Base-by-base conservation (phyloP, 2,888 invertebrate genomes). In the Meloe dianella region DNA sequence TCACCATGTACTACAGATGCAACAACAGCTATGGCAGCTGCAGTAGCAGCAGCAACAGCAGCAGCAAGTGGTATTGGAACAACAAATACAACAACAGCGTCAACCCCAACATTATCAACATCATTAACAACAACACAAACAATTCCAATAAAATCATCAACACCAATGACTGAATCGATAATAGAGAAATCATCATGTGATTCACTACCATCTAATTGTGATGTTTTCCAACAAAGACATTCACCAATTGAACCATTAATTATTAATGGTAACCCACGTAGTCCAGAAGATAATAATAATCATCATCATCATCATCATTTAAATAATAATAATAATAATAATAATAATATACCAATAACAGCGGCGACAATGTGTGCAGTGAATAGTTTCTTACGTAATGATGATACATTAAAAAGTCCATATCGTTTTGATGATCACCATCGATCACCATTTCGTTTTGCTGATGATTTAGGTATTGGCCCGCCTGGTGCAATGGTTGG, bases 401-500 rank as follows among this genome's bases (percentile, higher is more conserved):
- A 85, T 59, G 88, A 88, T 72, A 84, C 83, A 65, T 81, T 88
- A 58, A 88, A 88, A 78, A 86, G 86, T 76, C 92, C 92, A 62
- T 94, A 93, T 84, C 89, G 92, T 71, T 93, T 93, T 84, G 94
- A 93, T 79, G 94, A 94, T 62, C 91, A 92, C 74, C 87, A 24
- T 57, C 87, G 92, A 54, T 89, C 90, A 68, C 89, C 91, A 63
- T 95, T 93, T 85, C 88, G 94, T 71, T 95, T 94, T 84, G 93
- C 93, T 65, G 94, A 95, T 73, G 92, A 94, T 78, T 87, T 92
- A 82, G 92, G 92, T 4, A 83, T 91, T 75, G 69, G 51, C 12
- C 90, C 91, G 10, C 92, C 93, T 1, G 93, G 93, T 47, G 92
- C 93, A 1, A 92, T 94, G 86, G 93, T 93, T 62, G 92, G 93